Percentiles rank a stretch among this genome's conserved stretches.
Evolutionary conservation across 2,888 invertebrate species (phyloP).

Genomic region (Lochmaea crataegi): DNA sequence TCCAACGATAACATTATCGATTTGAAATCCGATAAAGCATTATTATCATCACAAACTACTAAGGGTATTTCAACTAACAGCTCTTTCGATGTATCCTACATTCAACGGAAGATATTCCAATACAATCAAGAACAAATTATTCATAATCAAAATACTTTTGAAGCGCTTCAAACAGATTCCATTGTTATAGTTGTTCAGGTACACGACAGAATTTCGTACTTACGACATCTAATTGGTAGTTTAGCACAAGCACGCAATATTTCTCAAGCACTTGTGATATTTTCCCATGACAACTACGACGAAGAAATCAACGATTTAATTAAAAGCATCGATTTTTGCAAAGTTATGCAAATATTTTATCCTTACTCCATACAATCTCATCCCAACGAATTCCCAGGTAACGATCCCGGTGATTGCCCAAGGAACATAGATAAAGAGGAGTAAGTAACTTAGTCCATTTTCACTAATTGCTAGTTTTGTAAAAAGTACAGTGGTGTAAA

Average conservation of each 20-base stretch:
- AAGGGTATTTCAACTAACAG: slow-evolving; percentile 73
- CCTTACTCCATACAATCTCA: slow-evolving; percentile 96
- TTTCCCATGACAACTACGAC: slow-evolving; percentile 96
- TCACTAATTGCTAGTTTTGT: no score
- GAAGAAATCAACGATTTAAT: slow-evolving; percentile 93
- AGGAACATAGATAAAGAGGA: slow-evolving; percentile 84
- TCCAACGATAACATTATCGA: slow-evolving; percentile 54
- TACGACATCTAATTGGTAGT: slow-evolving; percentile 94
- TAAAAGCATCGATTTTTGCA: slow-evolving; percentile 92
- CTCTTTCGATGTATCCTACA: slow-evolving; percentile 74
- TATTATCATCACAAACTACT: background rate
- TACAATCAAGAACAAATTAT: slow-evolving; percentile 87
- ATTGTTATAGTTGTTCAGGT: slow-evolving; percentile 92
- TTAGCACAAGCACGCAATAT: slow-evolving; percentile 91
- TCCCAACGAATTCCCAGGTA: slow-evolving; percentile 91
- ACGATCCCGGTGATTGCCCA: slow-evolving; percentile 94
- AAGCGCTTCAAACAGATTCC: slow-evolving; percentile 86
- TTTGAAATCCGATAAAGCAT: background rate
- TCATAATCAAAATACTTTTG: slow-evolving; percentile 89
- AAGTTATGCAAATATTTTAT: slow-evolving; percentile 97
- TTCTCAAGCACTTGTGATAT: slow-evolving; percentile 87
- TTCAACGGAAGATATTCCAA: slow-evolving; percentile 76
- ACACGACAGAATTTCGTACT: slow-evolving; percentile 92
- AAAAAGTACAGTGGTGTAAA: no score
- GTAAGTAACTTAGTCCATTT: slow-evolving; percentile 72